A percentile compares a stretch with the other conserved stretches of the same genome.
These are phyloP conservation scores for Dendroctonus ponderosae DNA, from an alignment of 1,140 invertebrate genomes.

Conservation along the genomic window DNA sequence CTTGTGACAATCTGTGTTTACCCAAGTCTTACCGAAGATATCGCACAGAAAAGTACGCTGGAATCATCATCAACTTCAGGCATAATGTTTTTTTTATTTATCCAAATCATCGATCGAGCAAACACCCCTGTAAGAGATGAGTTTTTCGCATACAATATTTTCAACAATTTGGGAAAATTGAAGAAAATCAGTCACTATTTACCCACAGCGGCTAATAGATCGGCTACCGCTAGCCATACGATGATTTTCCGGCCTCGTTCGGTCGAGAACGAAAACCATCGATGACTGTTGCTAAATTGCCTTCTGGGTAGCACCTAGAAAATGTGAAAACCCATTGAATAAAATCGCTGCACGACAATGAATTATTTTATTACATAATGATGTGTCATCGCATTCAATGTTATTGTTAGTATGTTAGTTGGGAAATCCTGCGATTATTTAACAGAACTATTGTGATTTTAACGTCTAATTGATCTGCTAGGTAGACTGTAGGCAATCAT, in stretches of 20 bases:
- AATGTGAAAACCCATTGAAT: background rate
- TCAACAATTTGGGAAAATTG: too few species aligned
- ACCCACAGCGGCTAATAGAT: slow-evolving; percentile 74
- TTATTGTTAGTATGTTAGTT: background rate
- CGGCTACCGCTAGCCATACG: slow-evolving; percentile 73
- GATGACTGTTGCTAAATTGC: slow-evolving; percentile 45
- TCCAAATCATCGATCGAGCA: slow-evolving; percentile 67
- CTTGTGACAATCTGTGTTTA: background rate
- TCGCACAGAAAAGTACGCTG: slow-evolving; percentile 68
- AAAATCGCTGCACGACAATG: background rate
- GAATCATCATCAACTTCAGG: slow-evolving; percentile 62
- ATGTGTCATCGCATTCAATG: too few species aligned
- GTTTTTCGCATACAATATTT: too few species aligned
- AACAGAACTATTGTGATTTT: background rate
- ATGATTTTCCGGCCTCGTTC: slow-evolving; percentile 68
- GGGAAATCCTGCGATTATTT: background rate
- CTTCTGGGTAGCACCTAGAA: slow-evolving; percentile 53
- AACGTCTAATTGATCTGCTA: too few species aligned
- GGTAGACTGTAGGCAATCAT: too few species aligned
- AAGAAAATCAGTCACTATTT: slow-evolving; percentile 29
- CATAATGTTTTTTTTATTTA: slow-evolving; percentile 65
- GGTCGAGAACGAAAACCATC: slow-evolving; percentile 58
- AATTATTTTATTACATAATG: background rate
- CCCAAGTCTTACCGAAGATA: slow-evolving; percentile 62
- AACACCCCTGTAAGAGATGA: slow-evolving; percentile 63